phyloP scores from a whole-genome alignment of 2,888 invertebrate species.

The Mimas tiliae region DNA sequence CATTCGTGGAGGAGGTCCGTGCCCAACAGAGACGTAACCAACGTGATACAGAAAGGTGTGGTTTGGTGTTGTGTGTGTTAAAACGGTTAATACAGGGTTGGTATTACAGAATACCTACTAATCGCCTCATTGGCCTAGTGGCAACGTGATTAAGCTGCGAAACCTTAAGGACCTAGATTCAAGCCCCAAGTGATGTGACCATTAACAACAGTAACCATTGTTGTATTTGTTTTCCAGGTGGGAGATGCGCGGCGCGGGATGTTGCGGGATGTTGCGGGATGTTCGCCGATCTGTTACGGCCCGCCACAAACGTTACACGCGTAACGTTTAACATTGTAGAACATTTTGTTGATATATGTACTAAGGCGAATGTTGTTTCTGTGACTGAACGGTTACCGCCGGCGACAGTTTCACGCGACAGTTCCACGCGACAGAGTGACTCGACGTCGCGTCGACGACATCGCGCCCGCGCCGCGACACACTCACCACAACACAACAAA shows the following conservation, averaged over 20 bases:
- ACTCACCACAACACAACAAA: conserved; percentile 40
- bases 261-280: conserved; percentile 45
- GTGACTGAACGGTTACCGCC: conserved; percentile 67
- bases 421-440: conserved; percentile 54
- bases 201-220: no score
- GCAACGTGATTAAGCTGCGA: no score
- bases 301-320: conserved; percentile 48
- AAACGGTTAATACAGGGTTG: no score
- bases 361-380: conserved; percentile 77
- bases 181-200: no score
- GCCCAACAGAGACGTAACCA: no score
- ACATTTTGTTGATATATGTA: conserved; percentile 82
- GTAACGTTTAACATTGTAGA: conserved; percentile 68
- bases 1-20: no score
- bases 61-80: no score
- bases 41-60: no score
- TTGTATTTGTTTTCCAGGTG: conserved; percentile 58
- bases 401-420: conserved; percentile 51
- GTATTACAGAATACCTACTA: no score
- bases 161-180: no score
- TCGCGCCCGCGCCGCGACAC: conserved; percentile 58
- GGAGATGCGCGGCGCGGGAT: conserved; percentile 57
- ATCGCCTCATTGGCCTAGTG: no score
- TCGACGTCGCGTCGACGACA: conserved; percentile 43
- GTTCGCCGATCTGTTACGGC: conserved; percentile 42